phyloP scores from a whole-genome alignment of 2,113 vertebrate genomes.

The Trogon melanurus region DNA sequence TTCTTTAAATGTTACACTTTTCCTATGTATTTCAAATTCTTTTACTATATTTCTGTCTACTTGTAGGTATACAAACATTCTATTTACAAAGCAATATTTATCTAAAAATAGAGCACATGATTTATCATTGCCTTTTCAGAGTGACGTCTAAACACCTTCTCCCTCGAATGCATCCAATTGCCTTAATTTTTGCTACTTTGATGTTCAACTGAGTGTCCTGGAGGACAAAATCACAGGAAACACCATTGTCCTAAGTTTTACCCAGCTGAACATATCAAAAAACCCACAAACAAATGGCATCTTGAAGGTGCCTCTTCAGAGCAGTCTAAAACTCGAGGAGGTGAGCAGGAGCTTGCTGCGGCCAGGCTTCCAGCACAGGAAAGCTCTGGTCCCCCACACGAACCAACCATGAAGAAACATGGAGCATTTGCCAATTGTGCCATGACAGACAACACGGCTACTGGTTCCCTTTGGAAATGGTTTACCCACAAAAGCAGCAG shows the following conservation, averaged over 20 bases:
- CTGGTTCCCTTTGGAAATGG: conserved; percentile 23
- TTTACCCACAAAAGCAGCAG: neutral
- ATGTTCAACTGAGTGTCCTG: neutral
- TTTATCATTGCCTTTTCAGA: conserved; percentile 8
- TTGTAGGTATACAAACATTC: conserved; percentile 3
- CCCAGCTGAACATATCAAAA: neutral
- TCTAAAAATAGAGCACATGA: conserved; percentile 20
- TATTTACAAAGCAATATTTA: conserved; percentile 40
- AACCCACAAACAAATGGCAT: neutral
- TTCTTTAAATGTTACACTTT: conserved; percentile 17
- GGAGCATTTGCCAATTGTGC: neutral
- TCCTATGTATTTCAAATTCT: neutral
- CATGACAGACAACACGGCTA: fast-evolving
- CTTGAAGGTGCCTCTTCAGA: neutral
- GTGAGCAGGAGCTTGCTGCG: neutral
- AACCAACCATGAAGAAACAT: neutral
- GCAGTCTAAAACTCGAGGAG: neutral
- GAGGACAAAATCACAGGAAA: neutral
- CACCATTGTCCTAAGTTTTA: neutral
- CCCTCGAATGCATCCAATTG: neutral
- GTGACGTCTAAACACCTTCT: neutral
- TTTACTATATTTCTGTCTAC: conserved; percentile 3
- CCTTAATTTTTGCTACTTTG: neutral
- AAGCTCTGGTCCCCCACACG: neutral
- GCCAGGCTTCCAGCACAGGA: neutral